Percentiles rank a stretch among this genome's conserved stretches.
Conservation (phyloP, 2,797 vertebrate species). For the Micrastur ruficollis region DNA sequence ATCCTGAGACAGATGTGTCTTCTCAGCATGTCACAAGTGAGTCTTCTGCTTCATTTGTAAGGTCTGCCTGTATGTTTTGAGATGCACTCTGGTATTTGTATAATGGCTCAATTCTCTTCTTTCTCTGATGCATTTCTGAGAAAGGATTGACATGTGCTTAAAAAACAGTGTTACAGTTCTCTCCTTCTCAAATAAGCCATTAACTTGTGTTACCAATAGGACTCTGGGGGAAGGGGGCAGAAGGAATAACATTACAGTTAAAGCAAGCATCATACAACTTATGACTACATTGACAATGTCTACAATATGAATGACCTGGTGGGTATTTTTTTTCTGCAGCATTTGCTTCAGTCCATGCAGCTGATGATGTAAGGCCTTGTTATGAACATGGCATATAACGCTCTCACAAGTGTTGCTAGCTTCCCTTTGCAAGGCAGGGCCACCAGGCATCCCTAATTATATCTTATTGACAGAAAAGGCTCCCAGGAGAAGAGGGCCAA, state of each 20-base stretch:
- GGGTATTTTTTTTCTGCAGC: not conserved
- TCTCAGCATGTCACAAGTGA: not conserved
- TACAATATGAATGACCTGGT: not conserved
- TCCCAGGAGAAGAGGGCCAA: not conserved
- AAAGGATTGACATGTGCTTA: not conserved
- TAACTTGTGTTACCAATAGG: not conserved
- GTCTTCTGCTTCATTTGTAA: not conserved
- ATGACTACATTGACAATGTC: not conserved
- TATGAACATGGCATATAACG: not conserved
- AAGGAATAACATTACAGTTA: not conserved
- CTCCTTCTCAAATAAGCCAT: not conserved
- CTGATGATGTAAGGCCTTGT: not conserved
- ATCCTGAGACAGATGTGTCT: not conserved
- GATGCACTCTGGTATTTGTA: not conserved
- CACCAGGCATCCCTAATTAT: not conserved
- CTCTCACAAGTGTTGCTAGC: not conserved
- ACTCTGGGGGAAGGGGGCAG: not conserved
- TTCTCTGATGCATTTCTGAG: not conserved
- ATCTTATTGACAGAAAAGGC: not conserved
- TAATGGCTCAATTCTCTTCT: not conserved
- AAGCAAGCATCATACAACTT: not conserved
- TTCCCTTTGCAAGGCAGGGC: not conserved
- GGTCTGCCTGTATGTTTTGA: not conserved
- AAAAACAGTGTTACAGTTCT: not conserved
- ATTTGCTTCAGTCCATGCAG: not conserved